phyloP scores from a whole-genome alignment of 2,797 vertebrate genomes.

The Catostomus latipinnis region DNA sequence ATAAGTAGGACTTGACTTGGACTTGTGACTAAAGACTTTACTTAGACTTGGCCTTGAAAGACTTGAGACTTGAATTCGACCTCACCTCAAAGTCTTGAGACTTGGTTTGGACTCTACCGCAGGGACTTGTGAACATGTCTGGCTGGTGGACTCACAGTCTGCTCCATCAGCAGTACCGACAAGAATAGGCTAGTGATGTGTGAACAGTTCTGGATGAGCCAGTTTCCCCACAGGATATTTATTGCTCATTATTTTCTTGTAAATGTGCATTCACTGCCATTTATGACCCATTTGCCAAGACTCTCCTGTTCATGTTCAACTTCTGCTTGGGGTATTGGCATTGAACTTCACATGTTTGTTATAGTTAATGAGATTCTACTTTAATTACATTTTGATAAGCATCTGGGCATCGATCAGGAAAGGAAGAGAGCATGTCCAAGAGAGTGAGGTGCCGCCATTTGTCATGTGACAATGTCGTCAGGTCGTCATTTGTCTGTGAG shows the following conservation, averaged over 20 bases:
- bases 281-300: constrained; percentile 37
- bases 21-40: too few relatives aligned
- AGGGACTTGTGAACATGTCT: constrained; percentile 17
- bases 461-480: too few relatives aligned
- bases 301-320: constrained; percentile 21
- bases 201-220: neutral
- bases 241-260: constrained; percentile 54
- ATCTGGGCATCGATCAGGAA: constrained; percentile 60
- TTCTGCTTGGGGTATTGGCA: constrained; percentile 51
- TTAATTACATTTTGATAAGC: constrained; percentile 70
- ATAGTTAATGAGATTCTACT: constrained; percentile 64
- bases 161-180: constrained; percentile 26
- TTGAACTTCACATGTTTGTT: constrained; percentile 63
- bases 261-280: constrained; percentile 46
- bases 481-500: constrained; percentile 5
- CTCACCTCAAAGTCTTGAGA: too few relatives aligned
- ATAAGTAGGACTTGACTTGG: too few relatives aligned
- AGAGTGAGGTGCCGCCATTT: constrained; percentile 40
- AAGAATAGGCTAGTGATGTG: neutral
- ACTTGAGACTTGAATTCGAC: too few relatives aligned
- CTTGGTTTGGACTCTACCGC: too few relatives aligned
- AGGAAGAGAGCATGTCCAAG: constrained; percentile 24
- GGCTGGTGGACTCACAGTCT: constrained; percentile 10
- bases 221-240: constrained; percentile 44
- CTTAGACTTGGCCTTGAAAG: too few relatives aligned